phyloP scores from a whole-genome alignment of 2,888 invertebrate species.

The Pterostichus niger region DNA sequence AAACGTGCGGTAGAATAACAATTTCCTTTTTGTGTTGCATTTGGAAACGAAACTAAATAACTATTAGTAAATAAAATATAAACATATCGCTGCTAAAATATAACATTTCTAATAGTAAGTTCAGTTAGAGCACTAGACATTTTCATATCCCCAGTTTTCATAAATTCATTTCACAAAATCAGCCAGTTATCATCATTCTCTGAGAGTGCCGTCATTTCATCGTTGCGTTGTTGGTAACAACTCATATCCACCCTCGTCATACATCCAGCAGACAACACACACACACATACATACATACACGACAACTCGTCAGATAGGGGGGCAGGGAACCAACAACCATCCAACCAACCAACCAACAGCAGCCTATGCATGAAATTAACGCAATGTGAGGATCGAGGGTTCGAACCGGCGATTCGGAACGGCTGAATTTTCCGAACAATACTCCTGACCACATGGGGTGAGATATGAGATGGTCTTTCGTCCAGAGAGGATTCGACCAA shows the following conservation, averaged over 20 bases:
- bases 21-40: too few relatives aligned
- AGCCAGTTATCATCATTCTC: constrained; percentile 3
- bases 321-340: constrained; percentile 1
- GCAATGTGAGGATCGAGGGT: constrained; percentile 34
- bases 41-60: too few relatives aligned
- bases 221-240: constrained; percentile 32
- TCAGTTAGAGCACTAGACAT: neutral
- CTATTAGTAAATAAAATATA: too few relatives aligned
- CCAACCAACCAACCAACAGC: constrained; percentile 5
- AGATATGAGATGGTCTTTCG: neutral
- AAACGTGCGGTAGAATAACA: too few relatives aligned
- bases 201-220: constrained; percentile 21
- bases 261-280: neutral
- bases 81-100: too few relatives aligned
- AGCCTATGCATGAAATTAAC: constrained; percentile 66
- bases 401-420: constrained; percentile 60
- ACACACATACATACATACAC: constrained; percentile 23
- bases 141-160: neutral
- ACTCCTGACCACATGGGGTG: constrained; percentile 60
- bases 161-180: constrained; percentile 28
- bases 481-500: neutral
- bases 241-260: constrained; percentile 37
- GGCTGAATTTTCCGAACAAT: constrained; percentile 63
- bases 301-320: constrained; percentile 3
- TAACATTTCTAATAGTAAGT: too few relatives aligned